A percentile compares a stretch with the other conserved stretches of the same genome.
phyloP scores from a whole-genome alignment of 2,888 invertebrate species.

The Amphipoea lucens region DNA sequence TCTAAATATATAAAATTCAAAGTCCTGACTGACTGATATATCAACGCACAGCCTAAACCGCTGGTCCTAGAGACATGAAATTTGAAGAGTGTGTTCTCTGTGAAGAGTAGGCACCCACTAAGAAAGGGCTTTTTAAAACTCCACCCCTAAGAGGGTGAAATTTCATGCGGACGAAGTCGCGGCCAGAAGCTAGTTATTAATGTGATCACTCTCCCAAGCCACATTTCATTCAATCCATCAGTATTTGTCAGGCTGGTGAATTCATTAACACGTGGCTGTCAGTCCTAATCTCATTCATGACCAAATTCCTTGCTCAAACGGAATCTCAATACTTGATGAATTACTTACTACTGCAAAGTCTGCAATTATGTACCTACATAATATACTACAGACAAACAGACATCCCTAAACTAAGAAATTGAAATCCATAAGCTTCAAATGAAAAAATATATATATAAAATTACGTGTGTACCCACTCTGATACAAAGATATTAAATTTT shows the following conservation, averaged over 20 bases:
- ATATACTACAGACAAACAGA: neutral
- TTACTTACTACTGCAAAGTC: slow-evolving; percentile 11
- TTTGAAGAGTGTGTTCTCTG: too few relatives aligned
- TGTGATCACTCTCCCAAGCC: neutral
- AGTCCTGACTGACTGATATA: too few relatives aligned
- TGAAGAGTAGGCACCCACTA: too few relatives aligned
- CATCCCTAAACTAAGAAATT: neutral
- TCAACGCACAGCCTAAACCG: too few relatives aligned
- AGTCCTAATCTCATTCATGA: slow-evolving; percentile 36
- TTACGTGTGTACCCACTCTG: neutral
- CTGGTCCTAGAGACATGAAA: too few relatives aligned
- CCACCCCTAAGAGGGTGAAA: too few relatives aligned
- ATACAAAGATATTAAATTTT: neutral
- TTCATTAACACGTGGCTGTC: slow-evolving; percentile 7
- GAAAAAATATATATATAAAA: too few relatives aligned
- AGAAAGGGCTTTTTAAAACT: too few relatives aligned
- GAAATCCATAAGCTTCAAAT: too few relatives aligned
- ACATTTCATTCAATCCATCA: neutral
- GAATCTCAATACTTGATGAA: slow-evolving; percentile 37
- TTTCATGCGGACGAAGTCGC: too few relatives aligned
- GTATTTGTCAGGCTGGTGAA: slow-evolving; percentile 13
- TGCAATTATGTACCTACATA: neutral
- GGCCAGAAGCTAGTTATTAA: neutral
- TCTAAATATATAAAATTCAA: neutral
- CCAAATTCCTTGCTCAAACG: slow-evolving; percentile 37